phyloP scores from a whole-genome alignment of 2,113 vertebrate genomes.

The Cisticola juncidis region DNA sequence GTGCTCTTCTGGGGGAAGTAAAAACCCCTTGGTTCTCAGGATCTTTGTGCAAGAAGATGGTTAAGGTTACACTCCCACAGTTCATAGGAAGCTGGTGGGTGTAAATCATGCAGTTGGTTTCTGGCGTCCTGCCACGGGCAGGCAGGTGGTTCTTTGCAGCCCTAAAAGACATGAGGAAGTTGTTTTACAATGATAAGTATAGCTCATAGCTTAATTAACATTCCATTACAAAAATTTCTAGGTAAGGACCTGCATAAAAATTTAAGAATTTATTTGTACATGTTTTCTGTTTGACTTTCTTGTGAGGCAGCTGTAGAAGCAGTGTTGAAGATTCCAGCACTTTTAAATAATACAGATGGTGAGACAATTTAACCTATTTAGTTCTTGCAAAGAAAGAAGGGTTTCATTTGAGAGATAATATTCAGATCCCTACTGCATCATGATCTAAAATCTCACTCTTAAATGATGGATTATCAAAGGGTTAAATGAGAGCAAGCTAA shows the following conservation, averaged over 20 bases:
- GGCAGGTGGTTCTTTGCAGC: conserved; percentile 59
- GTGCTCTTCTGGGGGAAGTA: not conserved
- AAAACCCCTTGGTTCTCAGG: conserved; percentile 5
- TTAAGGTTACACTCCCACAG: conserved; percentile 37
- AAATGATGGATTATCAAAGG: not conserved
- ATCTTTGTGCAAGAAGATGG: not conserved
- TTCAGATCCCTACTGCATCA: not conserved
- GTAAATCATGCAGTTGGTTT: conserved; percentile 60
- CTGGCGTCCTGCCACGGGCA: conserved; percentile 47
- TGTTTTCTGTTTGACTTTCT: not conserved
- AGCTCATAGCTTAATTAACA: conserved; percentile 26
- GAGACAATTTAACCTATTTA: not conserved
- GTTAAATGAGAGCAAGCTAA: not conserved
- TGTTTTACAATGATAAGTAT: conserved; percentile 20
- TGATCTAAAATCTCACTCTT: not conserved
- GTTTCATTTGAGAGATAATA: not conserved
- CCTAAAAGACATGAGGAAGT: conserved; percentile 2
- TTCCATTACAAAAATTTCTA: conserved; percentile 22
- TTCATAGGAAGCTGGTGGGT: conserved; percentile 38
- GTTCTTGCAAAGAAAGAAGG: not conserved
- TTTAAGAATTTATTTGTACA: not conserved
- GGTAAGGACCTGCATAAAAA: not conserved
- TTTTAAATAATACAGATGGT: not conserved
- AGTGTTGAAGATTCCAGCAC: not conserved
- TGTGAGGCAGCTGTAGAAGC: not conserved